Conservation (phyloP, 2,888 invertebrate species). For the Frankliniella intonsa region DNA sequence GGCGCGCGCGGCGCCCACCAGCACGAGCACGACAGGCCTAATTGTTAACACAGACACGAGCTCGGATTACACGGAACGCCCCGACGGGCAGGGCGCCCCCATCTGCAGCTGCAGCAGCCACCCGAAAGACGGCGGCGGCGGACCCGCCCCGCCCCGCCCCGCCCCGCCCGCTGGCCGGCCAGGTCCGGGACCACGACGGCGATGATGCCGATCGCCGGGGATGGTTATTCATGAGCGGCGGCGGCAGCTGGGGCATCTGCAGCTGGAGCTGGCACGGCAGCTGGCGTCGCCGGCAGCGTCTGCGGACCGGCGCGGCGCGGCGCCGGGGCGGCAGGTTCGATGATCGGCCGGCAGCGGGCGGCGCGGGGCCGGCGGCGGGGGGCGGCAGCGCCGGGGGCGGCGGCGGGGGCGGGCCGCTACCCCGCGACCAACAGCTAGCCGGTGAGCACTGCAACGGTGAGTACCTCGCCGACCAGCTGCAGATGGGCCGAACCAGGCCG, state of each 20-base stretch:
- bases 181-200: background rate
- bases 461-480: too few species aligned
- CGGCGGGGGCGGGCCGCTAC: background rate
- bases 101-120: background rate
- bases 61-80: too few species aligned
- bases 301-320: conserved; percentile 33
- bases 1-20: too few species aligned
- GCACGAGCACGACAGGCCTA: too few species aligned
- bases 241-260: background rate
- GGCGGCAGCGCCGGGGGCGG: background rate
- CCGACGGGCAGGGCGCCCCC: background rate
- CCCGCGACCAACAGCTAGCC: too few species aligned
- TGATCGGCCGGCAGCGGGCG: conserved; percentile 39
- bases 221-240: conserved; percentile 37
- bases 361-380: background rate
- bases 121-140: too few species aligned
- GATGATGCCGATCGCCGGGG: conserved; percentile 33
- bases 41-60: too few species aligned
- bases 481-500: too few species aligned
- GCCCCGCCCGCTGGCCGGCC: too few species aligned
- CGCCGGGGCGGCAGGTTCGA: conserved; percentile 42
- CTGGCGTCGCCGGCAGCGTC: background rate
- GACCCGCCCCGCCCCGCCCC: too few species aligned
- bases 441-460: too few species aligned
- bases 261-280: background rate